phyloP scores from a whole-genome alignment of 1,140 invertebrate genomes.

The Thereuonema tuberculata region DNA sequence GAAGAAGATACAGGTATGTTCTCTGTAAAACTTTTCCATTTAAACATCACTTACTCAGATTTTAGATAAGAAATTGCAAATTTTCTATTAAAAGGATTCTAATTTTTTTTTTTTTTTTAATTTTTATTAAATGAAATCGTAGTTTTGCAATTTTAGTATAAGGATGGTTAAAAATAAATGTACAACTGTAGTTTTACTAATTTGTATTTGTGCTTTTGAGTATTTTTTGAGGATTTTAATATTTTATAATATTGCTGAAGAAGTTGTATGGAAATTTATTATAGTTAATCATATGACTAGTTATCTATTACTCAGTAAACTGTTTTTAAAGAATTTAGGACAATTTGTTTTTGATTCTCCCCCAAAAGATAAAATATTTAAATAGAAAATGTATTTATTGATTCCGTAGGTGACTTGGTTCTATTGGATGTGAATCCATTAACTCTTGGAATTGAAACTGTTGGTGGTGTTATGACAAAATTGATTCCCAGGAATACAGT shows the following conservation, averaged over 20 bases:
- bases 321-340: too few relatives aligned
- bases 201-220: too few relatives aligned
- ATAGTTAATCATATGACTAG: too few relatives aligned
- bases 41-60: not conserved
- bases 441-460: constrained; percentile 98
- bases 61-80: not conserved
- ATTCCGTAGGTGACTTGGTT: constrained; percentile 76
- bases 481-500: constrained; percentile 95
- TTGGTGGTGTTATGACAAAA: constrained; percentile 99
- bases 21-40: constrained; percentile 8
- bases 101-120: not conserved
- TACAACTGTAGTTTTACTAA: too few relatives aligned
- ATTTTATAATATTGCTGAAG: too few relatives aligned
- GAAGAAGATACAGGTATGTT: constrained; percentile 31
- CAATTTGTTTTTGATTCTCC: too few relatives aligned
- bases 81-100: not conserved
- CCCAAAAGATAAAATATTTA: too few relatives aligned
- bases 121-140: not conserved
- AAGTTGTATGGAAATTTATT: too few relatives aligned
- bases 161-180: too few relatives aligned
- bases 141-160: too few relatives aligned
- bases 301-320: too few relatives aligned
- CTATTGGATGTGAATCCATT: constrained; percentile 95
- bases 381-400: constrained; percentile 2
- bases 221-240: too few relatives aligned